These are phyloP conservation scores for Epizoanthus illoricatus DNA, from an alignment of 92 coral and sea anemone species.

Conservation along the genomic window DNA sequence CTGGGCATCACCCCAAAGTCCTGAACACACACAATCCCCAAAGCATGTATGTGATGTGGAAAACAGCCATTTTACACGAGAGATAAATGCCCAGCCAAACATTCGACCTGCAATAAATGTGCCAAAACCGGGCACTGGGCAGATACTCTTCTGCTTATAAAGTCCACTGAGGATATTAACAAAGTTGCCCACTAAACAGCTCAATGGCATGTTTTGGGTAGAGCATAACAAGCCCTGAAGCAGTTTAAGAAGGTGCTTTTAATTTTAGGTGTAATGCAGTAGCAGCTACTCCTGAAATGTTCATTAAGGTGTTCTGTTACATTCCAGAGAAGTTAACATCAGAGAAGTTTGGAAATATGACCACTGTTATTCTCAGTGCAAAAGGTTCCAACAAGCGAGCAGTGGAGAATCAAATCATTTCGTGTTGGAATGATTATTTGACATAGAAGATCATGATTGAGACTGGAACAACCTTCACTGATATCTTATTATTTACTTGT, in stretches of 20 bases:
- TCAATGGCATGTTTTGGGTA: slow-evolving; percentile 58
- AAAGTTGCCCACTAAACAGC: slow-evolving; percentile 59
- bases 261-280: slow-evolving; percentile 60
- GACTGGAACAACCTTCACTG: slow-evolving; percentile 56
- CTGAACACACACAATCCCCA: background rate
- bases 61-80: too few species aligned
- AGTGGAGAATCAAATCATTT: slow-evolving; percentile 46
- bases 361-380: slow-evolving; percentile 50
- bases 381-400: slow-evolving; percentile 65
- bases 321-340: slow-evolving; percentile 42
- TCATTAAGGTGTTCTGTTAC: slow-evolving; percentile 53
- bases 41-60: background rate
- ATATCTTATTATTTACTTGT: slow-evolving; percentile 57
- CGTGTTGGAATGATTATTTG: slow-evolving; percentile 67
- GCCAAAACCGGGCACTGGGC: slow-evolving; percentile 45
- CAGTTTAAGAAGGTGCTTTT: slow-evolving; percentile 61
- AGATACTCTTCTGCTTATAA: slow-evolving; percentile 43
- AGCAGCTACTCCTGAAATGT: slow-evolving; percentile 54
- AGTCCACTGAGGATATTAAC: slow-evolving; percentile 42
- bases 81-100: too few species aligned
- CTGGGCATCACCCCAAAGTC: background rate
- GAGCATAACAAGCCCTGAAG: slow-evolving; percentile 62
- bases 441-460: slow-evolving; percentile 69
- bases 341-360: slow-evolving; percentile 48
- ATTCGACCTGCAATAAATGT: background rate